phyloP scores from a whole-genome alignment of 2,888 invertebrate species.

The Pyrgus malvae region DNA sequence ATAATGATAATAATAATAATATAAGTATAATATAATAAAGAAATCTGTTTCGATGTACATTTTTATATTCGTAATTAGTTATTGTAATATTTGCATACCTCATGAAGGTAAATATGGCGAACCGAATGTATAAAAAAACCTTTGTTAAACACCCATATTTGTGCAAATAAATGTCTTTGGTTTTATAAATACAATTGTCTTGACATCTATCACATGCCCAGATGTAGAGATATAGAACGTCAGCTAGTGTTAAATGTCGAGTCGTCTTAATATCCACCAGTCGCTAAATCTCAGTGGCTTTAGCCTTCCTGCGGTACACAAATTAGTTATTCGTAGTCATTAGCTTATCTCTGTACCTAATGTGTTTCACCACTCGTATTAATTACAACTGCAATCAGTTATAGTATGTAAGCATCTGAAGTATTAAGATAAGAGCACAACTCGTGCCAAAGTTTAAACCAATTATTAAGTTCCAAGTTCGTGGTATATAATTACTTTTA shows the following conservation, averaged over 20 bases:
- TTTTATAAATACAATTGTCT: no score
- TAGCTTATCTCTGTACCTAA: conserved; percentile 52
- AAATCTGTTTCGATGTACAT: no score
- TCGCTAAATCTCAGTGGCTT: conserved; percentile 51
- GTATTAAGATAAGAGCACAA: conserved; percentile 15
- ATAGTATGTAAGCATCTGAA: conserved; percentile 20
- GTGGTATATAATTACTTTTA: no score
- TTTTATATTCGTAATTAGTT: no score
- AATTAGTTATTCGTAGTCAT: conserved; percentile 56
- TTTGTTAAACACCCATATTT: no score
- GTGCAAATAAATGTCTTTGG: no score
- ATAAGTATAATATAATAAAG: no score
- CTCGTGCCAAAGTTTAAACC: neutral
- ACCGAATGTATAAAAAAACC: no score
- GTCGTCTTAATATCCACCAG: conserved; percentile 14
- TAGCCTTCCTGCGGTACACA: conserved; percentile 50
- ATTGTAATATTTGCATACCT: no score
- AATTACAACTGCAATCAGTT: conserved; percentile 20
- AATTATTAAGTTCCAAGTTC: neutral
- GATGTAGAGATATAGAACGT: conserved; percentile 4
- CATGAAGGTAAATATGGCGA: no score
- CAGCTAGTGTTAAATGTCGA: conserved; percentile 2
- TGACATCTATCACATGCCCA: no score
- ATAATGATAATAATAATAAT: no score
- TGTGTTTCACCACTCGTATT: conserved; percentile 28